Conservation (phyloP, 2,113 vertebrate genomes). For the Lutjanus erythropterus region DNA sequence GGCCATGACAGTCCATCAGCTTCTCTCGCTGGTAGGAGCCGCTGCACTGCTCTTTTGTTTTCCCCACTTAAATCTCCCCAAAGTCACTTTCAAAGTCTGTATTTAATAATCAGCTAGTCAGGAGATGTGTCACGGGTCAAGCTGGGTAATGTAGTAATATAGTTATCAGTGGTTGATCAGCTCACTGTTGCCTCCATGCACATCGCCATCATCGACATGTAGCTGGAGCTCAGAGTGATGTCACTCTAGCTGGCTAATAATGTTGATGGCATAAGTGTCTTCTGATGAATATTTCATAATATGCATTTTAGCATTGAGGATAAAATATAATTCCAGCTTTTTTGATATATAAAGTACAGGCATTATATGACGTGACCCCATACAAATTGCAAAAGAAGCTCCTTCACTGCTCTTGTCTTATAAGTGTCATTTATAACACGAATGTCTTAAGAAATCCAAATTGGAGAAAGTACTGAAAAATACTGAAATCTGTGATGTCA, state of each 20-base stretch:
- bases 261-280: not conserved
- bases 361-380: no score
- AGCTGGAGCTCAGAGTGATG: not conserved
- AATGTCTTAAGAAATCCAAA: no score
- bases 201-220: not conserved
- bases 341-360: not conserved
- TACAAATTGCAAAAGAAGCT: no score
- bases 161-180: constrained; percentile 65
- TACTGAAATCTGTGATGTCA: no score
- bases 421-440: no score
- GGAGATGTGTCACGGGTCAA: constrained; percentile 69
- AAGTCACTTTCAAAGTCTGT: constrained; percentile 77
- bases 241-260: not conserved
- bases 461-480: no score
- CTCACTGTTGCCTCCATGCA: constrained; percentile 24
- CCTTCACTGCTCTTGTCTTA: no score
- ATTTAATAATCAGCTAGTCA: constrained; percentile 69
- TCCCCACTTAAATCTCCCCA: constrained; percentile 59
- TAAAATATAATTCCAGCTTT: not conserved
- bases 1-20: constrained; percentile 75
- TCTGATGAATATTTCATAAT: not conserved
- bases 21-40: constrained; percentile 61
- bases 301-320: no score
- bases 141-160: constrained; percentile 60
- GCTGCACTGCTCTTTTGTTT: constrained; percentile 62